These are phyloP conservation scores for Microctonus aethiopoides DNA, from an alignment of 2,888 invertebrate genomes.

Conservation along the genomic window DNA sequence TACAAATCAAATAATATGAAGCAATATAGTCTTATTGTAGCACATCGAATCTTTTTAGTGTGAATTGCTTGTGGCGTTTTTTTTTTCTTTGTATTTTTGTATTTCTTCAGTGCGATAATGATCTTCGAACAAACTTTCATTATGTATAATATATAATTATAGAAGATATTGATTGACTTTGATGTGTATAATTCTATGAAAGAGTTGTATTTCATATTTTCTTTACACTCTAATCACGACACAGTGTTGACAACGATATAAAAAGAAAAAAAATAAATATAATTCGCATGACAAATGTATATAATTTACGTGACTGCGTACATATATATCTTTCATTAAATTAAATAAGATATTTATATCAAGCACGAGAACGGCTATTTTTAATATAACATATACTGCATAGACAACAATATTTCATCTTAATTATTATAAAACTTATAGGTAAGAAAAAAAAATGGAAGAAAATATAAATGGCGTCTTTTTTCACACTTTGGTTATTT, in stretches of 20 bases:
- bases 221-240: background rate
- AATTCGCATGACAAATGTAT: background rate
- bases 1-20: background rate
- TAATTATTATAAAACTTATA: too few species aligned
- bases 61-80: too few species aligned
- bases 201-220: background rate
- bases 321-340: too few species aligned
- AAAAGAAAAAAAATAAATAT: background rate
- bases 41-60: too few species aligned
- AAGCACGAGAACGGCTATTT: background rate
- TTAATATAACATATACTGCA: slow-evolving; percentile 15
- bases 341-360: background rate
- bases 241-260: background rate
- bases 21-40: too few species aligned
- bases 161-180: slow-evolving; percentile 18
- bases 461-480: background rate
- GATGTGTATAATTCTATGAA: background rate
- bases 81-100: too few species aligned
- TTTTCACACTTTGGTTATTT: background rate
- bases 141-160: slow-evolving; percentile 16
- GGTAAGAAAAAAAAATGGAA: too few species aligned
- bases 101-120: too few species aligned
- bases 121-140: too few species aligned
- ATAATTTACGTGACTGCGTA: background rate
- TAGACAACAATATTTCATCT: too few species aligned